Conservation (phyloP, 2,797 vertebrate genomes). For the Poecilia wingei region DNA sequence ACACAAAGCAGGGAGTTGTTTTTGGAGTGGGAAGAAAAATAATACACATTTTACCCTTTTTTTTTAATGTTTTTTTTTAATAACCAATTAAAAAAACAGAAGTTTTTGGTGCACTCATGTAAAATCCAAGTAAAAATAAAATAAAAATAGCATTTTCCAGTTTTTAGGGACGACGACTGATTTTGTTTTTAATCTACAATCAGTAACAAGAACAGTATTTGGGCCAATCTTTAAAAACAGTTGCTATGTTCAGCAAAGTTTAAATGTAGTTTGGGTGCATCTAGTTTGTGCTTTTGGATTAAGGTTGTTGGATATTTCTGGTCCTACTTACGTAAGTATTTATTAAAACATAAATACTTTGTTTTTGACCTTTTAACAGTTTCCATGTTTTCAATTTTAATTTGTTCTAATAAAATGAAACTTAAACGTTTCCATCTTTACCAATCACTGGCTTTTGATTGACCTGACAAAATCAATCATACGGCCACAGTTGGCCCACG, state of each 20-base stretch:
- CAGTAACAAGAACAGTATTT: no score
- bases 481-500: neutral
- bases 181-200: no score
- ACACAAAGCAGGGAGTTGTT: neutral
- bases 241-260: no score
- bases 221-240: no score
- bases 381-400: neutral
- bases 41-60: neutral
- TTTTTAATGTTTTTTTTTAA: neutral
- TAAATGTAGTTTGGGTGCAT: neutral
- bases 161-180: no score
- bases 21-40: neutral
- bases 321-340: neutral
- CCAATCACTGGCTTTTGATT: neutral
- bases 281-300: no score
- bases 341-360: neutral
- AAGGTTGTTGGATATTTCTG: neutral
- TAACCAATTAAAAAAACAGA: neutral
- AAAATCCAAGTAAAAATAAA: neutral
- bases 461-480: neutral
- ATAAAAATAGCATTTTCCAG: no score
- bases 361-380: neutral
- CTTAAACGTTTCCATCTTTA: neutral
- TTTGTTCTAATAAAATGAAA: neutral
- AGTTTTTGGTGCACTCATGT: neutral